Evolutionary conservation across 2,113 vertebrate genomes (phyloP).

Genomic region (Cacatua alba): DNA sequence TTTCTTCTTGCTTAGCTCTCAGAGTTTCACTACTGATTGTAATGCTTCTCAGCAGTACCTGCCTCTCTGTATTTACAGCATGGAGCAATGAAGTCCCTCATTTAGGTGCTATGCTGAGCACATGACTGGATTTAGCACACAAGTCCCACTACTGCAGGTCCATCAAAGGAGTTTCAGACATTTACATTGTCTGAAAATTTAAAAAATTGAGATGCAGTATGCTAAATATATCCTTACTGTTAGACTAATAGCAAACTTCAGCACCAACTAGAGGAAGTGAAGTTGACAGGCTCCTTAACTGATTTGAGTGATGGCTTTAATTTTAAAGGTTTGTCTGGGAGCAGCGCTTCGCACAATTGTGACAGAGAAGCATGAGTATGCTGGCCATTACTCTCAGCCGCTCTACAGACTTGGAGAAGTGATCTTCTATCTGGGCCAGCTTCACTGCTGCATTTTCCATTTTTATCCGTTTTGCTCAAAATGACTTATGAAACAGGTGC

Average conservation of each 20-base stretch:
- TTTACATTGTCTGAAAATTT: not conserved
- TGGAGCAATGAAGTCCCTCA: not conserved
- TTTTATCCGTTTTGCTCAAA: constrained; percentile 37
- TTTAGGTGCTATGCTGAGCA: not conserved
- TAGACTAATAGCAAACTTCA: not conserved
- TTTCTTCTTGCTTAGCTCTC: not conserved
- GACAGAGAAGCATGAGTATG: constrained; percentile 18
- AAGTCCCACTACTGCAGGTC: not conserved
- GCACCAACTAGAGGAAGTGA: not conserved
- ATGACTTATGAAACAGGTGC: constrained; percentile 57
- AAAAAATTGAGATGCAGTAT: not conserved
- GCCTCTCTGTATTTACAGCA: not conserved
- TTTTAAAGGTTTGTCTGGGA: constrained; percentile 13
- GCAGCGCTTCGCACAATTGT: not conserved
- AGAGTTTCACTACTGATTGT: not conserved
- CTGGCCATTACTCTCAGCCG: constrained; percentile 39
- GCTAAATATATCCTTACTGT: not conserved
- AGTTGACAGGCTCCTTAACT: not conserved
- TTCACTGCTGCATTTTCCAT: constrained; percentile 39
- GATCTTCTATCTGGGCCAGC: constrained; percentile 29
- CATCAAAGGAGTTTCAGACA: not conserved
- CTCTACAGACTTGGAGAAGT: constrained; percentile 24
- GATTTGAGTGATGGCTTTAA: constrained; percentile 6
- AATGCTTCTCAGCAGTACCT: not conserved
- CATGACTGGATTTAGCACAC: not conserved